phyloP scores from a whole-genome alignment of 2,113 vertebrate genomes.

The Lophius piscatorius region DNA sequence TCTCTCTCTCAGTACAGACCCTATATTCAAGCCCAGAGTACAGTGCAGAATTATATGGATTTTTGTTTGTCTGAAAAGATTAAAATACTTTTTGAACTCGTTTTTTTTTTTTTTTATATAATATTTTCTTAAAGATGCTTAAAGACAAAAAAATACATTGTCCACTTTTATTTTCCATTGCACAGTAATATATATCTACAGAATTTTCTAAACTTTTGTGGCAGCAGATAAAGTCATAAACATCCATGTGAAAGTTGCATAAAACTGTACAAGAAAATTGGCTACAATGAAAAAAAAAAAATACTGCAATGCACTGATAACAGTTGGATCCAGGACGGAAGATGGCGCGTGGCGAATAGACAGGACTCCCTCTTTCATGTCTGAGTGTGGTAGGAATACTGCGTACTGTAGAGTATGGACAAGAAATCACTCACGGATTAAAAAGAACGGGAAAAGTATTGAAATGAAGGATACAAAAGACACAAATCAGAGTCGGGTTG shows the following conservation, averaged over 20 bases:
- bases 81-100: no score
- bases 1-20: background rate
- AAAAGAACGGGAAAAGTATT: constrained; percentile 38
- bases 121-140: constrained; percentile 8
- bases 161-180: constrained; percentile 81
- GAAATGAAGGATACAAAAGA: constrained; percentile 34
- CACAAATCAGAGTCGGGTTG: constrained; percentile 42
- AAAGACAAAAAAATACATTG: constrained; percentile 50
- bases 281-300: constrained; percentile 84
- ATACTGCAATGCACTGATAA: constrained; percentile 82
- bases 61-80: no score
- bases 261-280: constrained; percentile 83
- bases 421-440: constrained; percentile 65
- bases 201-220: constrained; percentile 84
- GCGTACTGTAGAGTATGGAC: constrained; percentile 59
- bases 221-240: constrained; percentile 84
- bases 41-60: no score
- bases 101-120: no score
- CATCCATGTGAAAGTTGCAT: constrained; percentile 83
- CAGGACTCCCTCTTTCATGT: constrained; percentile 71
- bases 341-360: constrained; percentile 65
- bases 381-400: constrained; percentile 68
- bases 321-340: constrained; percentile 77
- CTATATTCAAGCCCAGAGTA: no score
- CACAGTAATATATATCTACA: constrained; percentile 87